Base-by-base conservation (phyloP, 2,888 invertebrate species). In the Geophilus truncorum region DNA sequence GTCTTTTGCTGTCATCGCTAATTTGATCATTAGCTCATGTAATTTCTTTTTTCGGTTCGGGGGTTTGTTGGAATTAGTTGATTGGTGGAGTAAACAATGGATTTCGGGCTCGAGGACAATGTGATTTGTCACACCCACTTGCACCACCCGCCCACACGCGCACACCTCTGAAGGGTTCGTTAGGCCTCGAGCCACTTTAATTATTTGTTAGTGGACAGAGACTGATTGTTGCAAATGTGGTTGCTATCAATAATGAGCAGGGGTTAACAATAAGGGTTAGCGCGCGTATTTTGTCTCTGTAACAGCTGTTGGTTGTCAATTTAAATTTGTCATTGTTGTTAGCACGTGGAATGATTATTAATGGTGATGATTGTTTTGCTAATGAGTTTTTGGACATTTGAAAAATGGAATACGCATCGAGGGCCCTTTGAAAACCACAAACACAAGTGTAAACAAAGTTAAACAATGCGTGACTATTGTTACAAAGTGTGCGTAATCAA, bases 151-250 rank as follows among this genome's bases (percentile, higher is more conserved):
- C 45, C 45, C 45, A 45, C 45, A 51, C n/a, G n/a, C n/a, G n/a
- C 32, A 32, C 51, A 25, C 70, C 25, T 10, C 70, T 28, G 70
- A 70, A 70, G 70, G 70, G 70, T 70, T 70, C 70, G 70, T 70
- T 70, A 70, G 70, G 70, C 70, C 25, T 70, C 70, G 70, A 70
- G 28, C 25, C 70, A 70, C 70, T 70, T 70, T 70, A 70, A 70
- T 70, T 70, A 70, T 70, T 70, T 70, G 70, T 70, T 70, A 70
- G 70, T 70, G 70, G 70, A 70, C 70, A 70, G 70, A 70, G 70
- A 70, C 70, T 70, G 70, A 70, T 70, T 70, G 70, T 70, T 70
- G 70, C 70, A 70, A 70, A 70, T 70, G 70, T 28, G 70, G 70
- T 70, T 70, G 70, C 70, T 70, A 70, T 70, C 70, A 70, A 70